phyloP scores from a whole-genome alignment of 1,140 invertebrate species.

The Aphelenchoides fujianensis region DNA sequence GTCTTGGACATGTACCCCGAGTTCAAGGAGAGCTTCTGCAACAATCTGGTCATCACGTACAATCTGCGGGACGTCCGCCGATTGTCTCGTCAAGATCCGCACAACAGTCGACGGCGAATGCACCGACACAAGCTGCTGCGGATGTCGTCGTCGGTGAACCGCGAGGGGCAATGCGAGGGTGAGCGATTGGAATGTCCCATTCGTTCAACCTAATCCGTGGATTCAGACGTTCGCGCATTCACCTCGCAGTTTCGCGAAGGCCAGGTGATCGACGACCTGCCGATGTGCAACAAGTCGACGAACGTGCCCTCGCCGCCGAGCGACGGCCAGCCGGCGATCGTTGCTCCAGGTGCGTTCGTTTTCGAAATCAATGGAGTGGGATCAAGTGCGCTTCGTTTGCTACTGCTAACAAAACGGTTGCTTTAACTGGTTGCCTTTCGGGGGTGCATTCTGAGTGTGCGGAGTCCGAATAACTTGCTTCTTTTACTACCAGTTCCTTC shows the following conservation, averaged over 20 bases:
- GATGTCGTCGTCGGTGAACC: slow-evolving; percentile 52
- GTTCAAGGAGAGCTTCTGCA: slow-evolving; percentile 82
- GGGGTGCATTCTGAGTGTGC: too few relatives aligned
- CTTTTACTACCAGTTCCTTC: too few relatives aligned
- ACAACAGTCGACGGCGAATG: slow-evolving; percentile 23
- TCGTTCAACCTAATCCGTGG: slow-evolving; percentile 1
- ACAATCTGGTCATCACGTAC: slow-evolving; percentile 91
- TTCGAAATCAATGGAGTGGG: too few relatives aligned
- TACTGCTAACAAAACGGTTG: too few relatives aligned
- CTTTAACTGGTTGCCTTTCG: too few relatives aligned
- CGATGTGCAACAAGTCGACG: slow-evolving; percentile 19
- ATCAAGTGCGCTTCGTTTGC: too few relatives aligned
- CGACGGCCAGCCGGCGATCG: too few relatives aligned
- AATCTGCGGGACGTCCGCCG: slow-evolving; percentile 80
- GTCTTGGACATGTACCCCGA: slow-evolving; percentile 95
- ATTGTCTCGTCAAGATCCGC: slow-evolving; percentile 21
- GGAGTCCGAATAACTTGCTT: too few relatives aligned
- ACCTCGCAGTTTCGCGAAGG: slow-evolving; percentile 49
- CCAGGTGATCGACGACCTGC: slow-evolving; percentile 12
- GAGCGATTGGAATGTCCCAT: slow-evolving; percentile 4
- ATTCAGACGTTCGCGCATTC: slow-evolving; percentile 51
- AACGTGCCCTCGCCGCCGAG: slow-evolving; percentile 22
- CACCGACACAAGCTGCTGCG: slow-evolving; percentile 54
- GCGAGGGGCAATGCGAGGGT: slow-evolving; percentile 53
- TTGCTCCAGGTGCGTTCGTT: too few relatives aligned